Evolutionary conservation across 37 sponge, comb jelly and placozoan species (phyloP).

Genomic region (Lycopodina hypogea): DNA sequence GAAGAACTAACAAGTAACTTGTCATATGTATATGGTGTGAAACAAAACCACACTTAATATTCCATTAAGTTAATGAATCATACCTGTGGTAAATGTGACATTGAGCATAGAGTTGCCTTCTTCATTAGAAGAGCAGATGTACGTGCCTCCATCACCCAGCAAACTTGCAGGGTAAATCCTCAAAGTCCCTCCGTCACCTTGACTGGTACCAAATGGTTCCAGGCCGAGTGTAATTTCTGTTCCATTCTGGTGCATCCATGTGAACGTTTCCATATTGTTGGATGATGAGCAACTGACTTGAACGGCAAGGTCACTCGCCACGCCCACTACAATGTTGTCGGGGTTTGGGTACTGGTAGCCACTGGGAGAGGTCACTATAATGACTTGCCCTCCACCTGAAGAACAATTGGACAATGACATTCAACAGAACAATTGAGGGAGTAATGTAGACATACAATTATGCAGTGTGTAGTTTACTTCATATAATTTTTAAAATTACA

Average conservation of each 20-base stretch:
- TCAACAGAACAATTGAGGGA: too few species aligned
- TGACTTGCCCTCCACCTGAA: too few species aligned
- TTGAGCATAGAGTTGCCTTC: not conserved
- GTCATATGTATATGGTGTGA: too few species aligned
- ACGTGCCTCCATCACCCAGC: not conserved
- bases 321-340: not conserved
- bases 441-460: too few species aligned
- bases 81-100: not conserved
- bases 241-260: not conserved
- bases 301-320: not conserved
- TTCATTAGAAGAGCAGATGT: not conserved
- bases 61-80: too few species aligned
- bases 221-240: not conserved
- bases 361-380: too few species aligned
- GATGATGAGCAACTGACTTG: constrained; percentile 1
- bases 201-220: constrained; percentile 1
- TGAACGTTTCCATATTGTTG: not conserved
- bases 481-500: too few species aligned
- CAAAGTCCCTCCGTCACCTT: constrained; percentile 3
- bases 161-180: constrained; percentile 11
- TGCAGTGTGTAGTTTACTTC: too few species aligned
- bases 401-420: too few species aligned
- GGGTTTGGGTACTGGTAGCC: not conserved
- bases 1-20: too few species aligned
- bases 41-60: too few species aligned